phyloP scores from a whole-genome alignment of 2,888 invertebrate genomes.

The Boloria euphrosyne region DNA sequence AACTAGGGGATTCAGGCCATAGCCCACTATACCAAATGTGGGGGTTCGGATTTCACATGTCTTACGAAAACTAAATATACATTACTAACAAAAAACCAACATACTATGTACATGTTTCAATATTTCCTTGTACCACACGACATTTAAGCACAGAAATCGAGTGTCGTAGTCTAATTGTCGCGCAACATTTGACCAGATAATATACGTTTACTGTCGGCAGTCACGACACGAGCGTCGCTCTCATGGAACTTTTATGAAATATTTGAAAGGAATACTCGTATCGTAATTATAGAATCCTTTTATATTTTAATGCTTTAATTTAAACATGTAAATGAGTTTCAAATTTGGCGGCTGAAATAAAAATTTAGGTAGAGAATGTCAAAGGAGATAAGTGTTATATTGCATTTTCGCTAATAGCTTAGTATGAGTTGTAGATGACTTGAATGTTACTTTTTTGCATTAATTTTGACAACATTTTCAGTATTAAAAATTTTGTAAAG shows the following conservation, averaged over 20 bases:
- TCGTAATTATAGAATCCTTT: conserved; percentile 3
- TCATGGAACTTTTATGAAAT: conserved; percentile 19
- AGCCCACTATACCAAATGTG: too few relatives aligned
- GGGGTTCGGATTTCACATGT: too few relatives aligned
- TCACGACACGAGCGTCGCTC: background rate
- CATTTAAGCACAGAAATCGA: conserved; percentile 21
- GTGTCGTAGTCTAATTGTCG: conserved; percentile 27
- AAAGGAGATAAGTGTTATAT: background rate
- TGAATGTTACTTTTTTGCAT: too few relatives aligned
- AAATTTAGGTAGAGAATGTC: background rate
- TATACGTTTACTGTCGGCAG: background rate
- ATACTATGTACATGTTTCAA: background rate
- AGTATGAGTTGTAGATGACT: too few relatives aligned
- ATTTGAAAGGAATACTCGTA: conserved; percentile 1
- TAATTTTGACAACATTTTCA: too few relatives aligned
- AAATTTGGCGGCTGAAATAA: background rate
- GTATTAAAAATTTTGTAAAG: too few relatives aligned
- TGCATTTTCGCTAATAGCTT: too few relatives aligned
- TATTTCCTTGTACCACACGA: conserved; percentile 1
- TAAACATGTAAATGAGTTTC: conserved; percentile 16
- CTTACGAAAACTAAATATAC: too few relatives aligned
- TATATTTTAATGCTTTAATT: conserved; percentile 44
- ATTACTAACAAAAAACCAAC: background rate
- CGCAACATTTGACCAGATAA: conserved; percentile 25
- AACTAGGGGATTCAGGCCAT: too few relatives aligned